Base-by-base conservation (phyloP, 1,140 invertebrate species). In the Augochlora pura region DNA sequence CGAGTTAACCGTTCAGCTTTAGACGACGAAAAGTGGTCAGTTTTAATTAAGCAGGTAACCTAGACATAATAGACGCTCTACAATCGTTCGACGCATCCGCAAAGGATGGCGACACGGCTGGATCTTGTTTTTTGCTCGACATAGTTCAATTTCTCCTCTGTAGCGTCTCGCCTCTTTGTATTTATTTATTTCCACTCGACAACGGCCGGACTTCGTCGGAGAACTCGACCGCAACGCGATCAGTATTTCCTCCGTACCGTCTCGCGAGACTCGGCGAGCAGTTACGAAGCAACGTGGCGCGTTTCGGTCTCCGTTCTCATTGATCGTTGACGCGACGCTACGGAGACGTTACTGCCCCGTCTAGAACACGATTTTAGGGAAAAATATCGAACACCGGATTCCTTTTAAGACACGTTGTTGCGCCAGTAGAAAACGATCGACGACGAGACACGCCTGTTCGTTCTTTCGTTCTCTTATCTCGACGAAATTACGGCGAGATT, bases 371-470 rank as follows among this genome's bases (percentile, higher is more conserved):
- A 46, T 12, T 46, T 12, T 46, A 46, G 42, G 42, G 42, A 46
- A 46, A n/a, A 46, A 46, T 46, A 14, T 46, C 18, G 38, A 12
- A 77, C 27, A 38, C 39, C 32, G 54, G 62, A 77, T 68, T 77
- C 68, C 9, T 7, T 46, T 64, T 64, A 64, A 68, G 71, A 68
- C 63, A 71, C 39, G 59, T 77, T 77, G 68, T n/a, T n/a, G n/a
- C n/a, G n/a, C 60, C 72, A 77, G 76, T 77, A 77, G 68, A 77
- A 77, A 77, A 77, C 64, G 59, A 32, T 64, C n/a, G 21, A 77
- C 46, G 68, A 42, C 46, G 59, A 63, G 68, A 63, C 59, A 72
- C 32, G 32, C 64, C 68, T 69, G 69, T 49, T 77, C 46, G 68
- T 7, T n/a, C 23, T 54, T 49, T 52, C 25, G n/a, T n/a, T 64